A percentile compares a stretch with the other conserved stretches of the same genome.
These are phyloP conservation scores for Halcyon malimbica DNA, from an alignment of 2,113 vertebrate species.

Conservation along the genomic window DNA sequence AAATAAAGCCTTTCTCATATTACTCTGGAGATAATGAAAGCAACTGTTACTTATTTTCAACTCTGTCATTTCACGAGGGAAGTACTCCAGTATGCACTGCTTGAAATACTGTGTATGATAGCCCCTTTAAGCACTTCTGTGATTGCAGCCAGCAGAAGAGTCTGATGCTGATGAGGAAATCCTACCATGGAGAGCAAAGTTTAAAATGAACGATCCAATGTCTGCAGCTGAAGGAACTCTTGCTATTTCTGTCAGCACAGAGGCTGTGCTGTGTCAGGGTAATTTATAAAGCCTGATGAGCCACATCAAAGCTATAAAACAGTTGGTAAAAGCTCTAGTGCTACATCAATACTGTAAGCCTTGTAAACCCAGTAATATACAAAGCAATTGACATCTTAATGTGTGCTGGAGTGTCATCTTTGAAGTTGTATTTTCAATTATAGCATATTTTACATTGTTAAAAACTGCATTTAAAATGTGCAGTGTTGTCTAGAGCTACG, in stretches of 20 bases:
- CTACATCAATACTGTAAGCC: neutral
- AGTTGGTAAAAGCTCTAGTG: neutral
- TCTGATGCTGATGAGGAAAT: neutral
- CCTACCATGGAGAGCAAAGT: neutral
- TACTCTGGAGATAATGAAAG: neutral
- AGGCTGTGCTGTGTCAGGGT: neutral
- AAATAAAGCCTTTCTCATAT: neutral
- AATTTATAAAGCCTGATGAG: slow-evolving; percentile 14
- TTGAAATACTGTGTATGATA: neutral
- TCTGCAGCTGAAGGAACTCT: neutral
- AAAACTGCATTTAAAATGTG: neutral
- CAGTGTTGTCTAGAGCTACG: neutral
- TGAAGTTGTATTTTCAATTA: neutral
- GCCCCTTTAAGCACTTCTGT: neutral
- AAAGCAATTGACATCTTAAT: neutral
- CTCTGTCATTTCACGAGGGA: neutral
- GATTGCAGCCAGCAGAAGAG: neutral
- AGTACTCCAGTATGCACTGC: neutral
- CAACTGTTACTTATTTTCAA: neutral
- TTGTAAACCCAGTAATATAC: neutral
- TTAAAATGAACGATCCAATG: neutral
- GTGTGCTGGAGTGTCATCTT: neutral
- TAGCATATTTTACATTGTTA: neutral
- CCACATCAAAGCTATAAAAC: slow-evolving; percentile 2
- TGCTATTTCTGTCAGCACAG: slow-evolving; percentile 6